phyloP scores from a whole-genome alignment of 2,888 invertebrate species.

The Microctonus hyperodae region DNA sequence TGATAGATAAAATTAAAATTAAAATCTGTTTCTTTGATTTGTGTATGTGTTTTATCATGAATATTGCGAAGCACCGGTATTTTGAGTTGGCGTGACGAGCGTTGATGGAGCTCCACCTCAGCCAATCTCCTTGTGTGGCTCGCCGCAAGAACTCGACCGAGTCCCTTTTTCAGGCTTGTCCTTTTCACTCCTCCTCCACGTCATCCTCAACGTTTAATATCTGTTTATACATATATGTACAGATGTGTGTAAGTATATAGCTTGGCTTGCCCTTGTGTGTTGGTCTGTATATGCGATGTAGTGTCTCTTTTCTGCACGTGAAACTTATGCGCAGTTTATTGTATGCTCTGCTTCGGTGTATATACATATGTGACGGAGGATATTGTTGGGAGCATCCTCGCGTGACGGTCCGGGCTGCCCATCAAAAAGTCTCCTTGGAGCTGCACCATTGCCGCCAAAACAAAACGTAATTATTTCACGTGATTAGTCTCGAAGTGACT shows the following conservation, averaged over 20 bases:
- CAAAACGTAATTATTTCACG: constrained; percentile 60
- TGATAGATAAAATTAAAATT: not conserved
- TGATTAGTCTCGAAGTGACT: constrained; percentile 53
- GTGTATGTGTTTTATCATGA: constrained; percentile 43
- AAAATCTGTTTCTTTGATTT: not conserved
- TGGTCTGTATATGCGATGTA: not conserved
- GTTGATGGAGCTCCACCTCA: constrained; percentile 53
- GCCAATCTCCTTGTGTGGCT: constrained; percentile 53
- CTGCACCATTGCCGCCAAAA: constrained; percentile 47
- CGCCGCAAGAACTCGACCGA: constrained; percentile 52
- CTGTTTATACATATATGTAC: not conserved
- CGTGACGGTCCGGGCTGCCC: constrained; percentile 57
- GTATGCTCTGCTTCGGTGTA: no score
- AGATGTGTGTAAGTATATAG: not conserved
- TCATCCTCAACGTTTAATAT: constrained; percentile 5
- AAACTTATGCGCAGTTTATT: no score
- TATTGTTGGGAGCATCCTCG: constrained; percentile 38
- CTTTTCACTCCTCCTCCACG: constrained; percentile 33
- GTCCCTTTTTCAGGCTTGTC: constrained; percentile 47
- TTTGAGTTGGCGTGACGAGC: constrained; percentile 60
- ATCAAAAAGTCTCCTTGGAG: constrained; percentile 44
- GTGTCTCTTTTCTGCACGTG: constrained; percentile 15
- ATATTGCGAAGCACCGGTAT: constrained; percentile 52
- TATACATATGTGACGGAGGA: constrained; percentile 4
- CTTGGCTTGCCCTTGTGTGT: constrained; percentile 23